Evolutionary conservation across 2,888 invertebrate genomes (phyloP), one percentile per base, ranked within the genome.

Genomic region (Tetheella fluctuosa): DNA sequence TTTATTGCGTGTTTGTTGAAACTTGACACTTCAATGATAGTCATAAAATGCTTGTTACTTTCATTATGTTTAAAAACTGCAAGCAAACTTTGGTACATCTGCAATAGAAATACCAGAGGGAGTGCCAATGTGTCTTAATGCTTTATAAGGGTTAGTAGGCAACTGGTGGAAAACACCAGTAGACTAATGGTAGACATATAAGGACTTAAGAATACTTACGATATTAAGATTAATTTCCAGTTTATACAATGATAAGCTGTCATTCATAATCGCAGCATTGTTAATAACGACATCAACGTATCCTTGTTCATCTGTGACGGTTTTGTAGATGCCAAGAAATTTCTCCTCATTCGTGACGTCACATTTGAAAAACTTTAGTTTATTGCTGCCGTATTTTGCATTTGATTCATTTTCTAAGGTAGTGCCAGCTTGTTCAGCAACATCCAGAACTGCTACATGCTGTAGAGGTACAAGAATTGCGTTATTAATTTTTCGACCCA

Each of bases 211-310:
- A 17, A 30, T 8, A 79, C 84, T 78, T 70, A 86, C 88, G 57
- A 84, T 64, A 72, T 88, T 88, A 8, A 86, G 64, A 34, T 72
- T 76, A 58, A 85, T 82, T 58, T 73, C 73, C 60, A 80, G 84
- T 61, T 73, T 80, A 53, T 82, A 86, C 12, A 64, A 52, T 1
- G 76, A 64, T 15, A 69, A 60, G 4, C 70, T 67, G 25, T 86
- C 86, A 52, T 84, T 84, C 79, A 84, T 80, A 8, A 87, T 77
- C 0, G 80, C 83, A 54, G 83, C 84, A 37, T 83, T 83, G 57
- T 87, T 86, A 6, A 80, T 61, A 4, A 87, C 80, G 1, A 80
- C 69, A 53, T 86, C 86, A 3, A 86, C 69, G 23, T 74, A 73
- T 0, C 80, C 81, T 23, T 81, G 69, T 13, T 81, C 74, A 8